Conservation (phyloP, 2,113 vertebrate genomes). For the Anhinga rufa region DNA sequence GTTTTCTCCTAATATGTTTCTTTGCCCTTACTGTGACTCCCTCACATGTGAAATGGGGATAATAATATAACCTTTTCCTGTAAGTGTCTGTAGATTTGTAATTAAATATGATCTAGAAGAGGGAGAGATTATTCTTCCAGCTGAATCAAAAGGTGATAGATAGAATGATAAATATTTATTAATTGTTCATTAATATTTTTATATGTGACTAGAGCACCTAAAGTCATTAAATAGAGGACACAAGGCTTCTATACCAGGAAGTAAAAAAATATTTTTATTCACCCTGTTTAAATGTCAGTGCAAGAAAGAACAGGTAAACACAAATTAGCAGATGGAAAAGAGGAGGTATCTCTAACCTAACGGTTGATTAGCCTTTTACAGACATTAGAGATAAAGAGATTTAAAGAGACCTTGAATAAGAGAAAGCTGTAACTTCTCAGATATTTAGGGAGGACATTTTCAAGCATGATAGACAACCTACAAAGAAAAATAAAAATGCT, state of each 20-base stretch:
- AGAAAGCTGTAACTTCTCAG: background rate
- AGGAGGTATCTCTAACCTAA: background rate
- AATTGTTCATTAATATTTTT: background rate
- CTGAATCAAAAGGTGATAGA: background rate
- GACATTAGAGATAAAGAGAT: background rate
- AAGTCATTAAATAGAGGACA: background rate
- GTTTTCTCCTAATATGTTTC: background rate
- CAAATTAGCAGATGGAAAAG: background rate
- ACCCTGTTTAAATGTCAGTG: background rate
- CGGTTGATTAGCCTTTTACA: background rate
- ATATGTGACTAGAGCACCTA: background rate
- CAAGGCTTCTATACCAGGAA: background rate
- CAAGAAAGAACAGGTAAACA: background rate
- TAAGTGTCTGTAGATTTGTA: background rate
- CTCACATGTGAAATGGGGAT: background rate
- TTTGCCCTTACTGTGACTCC: background rate
- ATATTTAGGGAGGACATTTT: background rate
- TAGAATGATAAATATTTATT: background rate
- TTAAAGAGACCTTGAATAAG: background rate
- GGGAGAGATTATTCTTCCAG: background rate
- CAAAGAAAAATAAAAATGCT: background rate
- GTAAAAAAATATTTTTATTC: background rate
- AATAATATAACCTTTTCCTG: background rate
- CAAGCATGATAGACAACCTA: background rate
- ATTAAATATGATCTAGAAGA: background rate